These are phyloP conservation scores for Macrotus californicus DNA, from an alignment of 2,113 vertebrate species.

Conservation along the genomic window DNA sequence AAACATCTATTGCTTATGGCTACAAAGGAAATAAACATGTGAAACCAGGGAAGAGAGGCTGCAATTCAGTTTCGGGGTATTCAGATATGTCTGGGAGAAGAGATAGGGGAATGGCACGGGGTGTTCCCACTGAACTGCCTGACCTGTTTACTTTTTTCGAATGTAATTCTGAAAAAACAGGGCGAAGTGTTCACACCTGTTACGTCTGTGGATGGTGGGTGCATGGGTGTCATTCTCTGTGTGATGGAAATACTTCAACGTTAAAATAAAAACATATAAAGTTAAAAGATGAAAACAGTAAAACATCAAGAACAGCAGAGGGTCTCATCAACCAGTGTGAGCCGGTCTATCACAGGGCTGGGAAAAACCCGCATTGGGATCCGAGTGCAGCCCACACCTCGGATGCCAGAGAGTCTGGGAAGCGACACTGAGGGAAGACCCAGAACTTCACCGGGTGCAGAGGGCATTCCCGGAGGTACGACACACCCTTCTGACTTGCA, in stretches of 20 bases:
- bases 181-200: background rate
- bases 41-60: background rate
- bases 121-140: background rate
- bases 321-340: background rate
- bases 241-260: conserved; percentile 13
- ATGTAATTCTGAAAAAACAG: background rate
- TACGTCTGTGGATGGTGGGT: background rate
- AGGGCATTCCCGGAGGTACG: background rate
- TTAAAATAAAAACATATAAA: conserved; percentile 15
- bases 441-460: background rate
- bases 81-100: background rate
- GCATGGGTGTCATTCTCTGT: background rate
- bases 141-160: background rate
- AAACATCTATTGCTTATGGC: background rate
- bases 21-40: conserved; percentile 11
- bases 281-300: background rate
- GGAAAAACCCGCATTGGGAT: background rate
- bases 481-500: background rate
- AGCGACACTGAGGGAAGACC: background rate
- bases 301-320: background rate
- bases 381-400: background rate
- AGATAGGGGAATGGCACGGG: background rate
- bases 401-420: background rate
- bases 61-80: background rate
- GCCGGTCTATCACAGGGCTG: background rate